Percentiles rank a stretch among this genome's conserved stretches.
Evolutionary conservation across 2,888 invertebrate genomes (phyloP).

Genomic region (Tinea semifulvella): DNA sequence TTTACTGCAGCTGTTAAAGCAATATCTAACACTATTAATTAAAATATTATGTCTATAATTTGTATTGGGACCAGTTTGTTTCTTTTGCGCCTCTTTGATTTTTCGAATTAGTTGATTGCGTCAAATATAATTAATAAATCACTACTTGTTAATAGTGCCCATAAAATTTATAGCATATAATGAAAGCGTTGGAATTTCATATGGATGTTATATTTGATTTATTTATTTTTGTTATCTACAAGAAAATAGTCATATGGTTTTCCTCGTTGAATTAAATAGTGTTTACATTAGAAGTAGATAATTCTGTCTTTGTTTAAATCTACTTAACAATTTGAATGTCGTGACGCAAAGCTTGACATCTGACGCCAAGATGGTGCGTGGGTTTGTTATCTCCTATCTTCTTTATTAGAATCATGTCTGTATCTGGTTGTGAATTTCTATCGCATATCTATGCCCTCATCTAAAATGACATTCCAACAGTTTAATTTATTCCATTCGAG

Average conservation of each 20-base stretch:
- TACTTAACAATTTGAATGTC: not conserved
- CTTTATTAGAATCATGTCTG: not conserved
- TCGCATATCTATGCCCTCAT: slow-evolving; percentile 1
- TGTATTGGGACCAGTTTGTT: slow-evolving; percentile 20
- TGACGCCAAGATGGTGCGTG: not conserved
- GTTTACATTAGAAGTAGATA: too few species aligned
- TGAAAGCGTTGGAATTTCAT: not conserved
- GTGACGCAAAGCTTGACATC: slow-evolving; percentile 2
- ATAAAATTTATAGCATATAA: not conserved
- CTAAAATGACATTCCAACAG: slow-evolving; percentile 8
- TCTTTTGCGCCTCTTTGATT: slow-evolving; percentile 6
- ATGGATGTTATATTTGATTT: not conserved
- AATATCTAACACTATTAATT: slow-evolving; percentile 27
- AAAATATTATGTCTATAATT: slow-evolving; percentile 23
- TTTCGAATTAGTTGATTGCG: not conserved
- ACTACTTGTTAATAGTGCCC: not conserved
- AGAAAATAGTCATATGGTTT: too few species aligned
- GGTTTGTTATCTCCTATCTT: not conserved
- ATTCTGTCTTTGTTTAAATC: not conserved
- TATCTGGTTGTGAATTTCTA: slow-evolving; percentile 2
- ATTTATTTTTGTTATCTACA: not conserved
- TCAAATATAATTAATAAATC: slow-evolving; percentile 9
- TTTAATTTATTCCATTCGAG: slow-evolving; percentile 3
- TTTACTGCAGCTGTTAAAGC: slow-evolving; percentile 26
- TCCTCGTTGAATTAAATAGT: too few species aligned